phyloP scores from a whole-genome alignment of 2,888 invertebrate species.

The Mongoloraphidia duomilia region DNA sequence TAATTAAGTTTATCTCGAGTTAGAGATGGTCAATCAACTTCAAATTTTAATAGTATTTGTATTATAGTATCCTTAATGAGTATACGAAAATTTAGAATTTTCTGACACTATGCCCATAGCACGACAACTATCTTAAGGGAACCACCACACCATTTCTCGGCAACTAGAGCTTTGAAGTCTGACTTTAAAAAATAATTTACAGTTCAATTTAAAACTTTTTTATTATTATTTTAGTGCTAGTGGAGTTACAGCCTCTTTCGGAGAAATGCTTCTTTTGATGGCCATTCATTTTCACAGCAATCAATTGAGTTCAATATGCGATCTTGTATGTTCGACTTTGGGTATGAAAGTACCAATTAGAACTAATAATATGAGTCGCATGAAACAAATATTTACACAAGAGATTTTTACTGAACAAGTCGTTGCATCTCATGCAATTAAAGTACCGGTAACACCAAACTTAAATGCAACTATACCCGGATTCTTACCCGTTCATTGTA shows the following conservation, averaged over 20 bases:
- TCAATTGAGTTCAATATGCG: conserved; percentile 83
- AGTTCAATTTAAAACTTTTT: conserved; percentile 1
- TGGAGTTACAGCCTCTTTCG: conserved; percentile 77
- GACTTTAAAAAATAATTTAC: not conserved
- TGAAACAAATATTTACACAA: conserved; percentile 89
- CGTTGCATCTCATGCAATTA: conserved; percentile 88
- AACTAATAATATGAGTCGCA: conserved; percentile 72
- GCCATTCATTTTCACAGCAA: conserved; percentile 96
- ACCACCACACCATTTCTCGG: too few species aligned
- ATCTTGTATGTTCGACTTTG: conserved; percentile 82
- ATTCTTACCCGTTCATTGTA: conserved; percentile 90
- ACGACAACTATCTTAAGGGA: too few species aligned
- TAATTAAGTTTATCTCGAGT: too few species aligned
- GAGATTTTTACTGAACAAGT: conserved; percentile 96
- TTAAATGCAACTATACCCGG: conserved; percentile 81
- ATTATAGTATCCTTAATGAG: too few species aligned
- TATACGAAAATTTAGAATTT: too few species aligned
- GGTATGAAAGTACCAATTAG: conserved; percentile 88
- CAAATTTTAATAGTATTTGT: too few species aligned
- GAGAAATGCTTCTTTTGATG: conserved; percentile 88
- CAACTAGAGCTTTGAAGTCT: too few species aligned
- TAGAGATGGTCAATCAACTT: too few species aligned
- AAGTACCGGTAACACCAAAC: conserved; percentile 84
- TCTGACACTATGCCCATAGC: too few species aligned
- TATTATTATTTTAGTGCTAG: conserved; percentile 42